A percentile compares a stretch with the other conserved stretches of the same genome.
Evolutionary conservation across 2,113 vertebrate genomes (phyloP).

Genomic region (Ia io): DNA sequence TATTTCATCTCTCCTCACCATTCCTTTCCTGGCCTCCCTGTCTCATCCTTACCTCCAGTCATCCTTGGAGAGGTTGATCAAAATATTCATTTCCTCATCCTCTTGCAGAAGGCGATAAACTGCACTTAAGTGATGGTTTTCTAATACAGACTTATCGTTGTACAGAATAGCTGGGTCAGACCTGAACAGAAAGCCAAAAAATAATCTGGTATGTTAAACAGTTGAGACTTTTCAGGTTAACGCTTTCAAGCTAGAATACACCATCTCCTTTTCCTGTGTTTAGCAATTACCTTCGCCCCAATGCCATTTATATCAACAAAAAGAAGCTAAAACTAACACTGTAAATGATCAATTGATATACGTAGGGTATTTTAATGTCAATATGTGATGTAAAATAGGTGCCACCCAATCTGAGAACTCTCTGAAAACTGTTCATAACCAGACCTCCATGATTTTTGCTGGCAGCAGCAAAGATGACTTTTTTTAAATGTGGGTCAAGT

Average conservation of each 20-base stretch:
- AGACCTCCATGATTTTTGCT: background rate
- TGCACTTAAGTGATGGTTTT: slow-evolving; percentile 96
- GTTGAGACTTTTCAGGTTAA: background rate
- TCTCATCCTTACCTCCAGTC: slow-evolving; percentile 92
- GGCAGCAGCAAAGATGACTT: background rate
- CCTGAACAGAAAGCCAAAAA: slow-evolving; percentile 79
- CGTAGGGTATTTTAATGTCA: background rate
- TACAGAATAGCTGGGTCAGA: slow-evolving; percentile 95
- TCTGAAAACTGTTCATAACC: background rate
- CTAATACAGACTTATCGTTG: slow-evolving; percentile 94
- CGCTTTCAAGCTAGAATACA: background rate
- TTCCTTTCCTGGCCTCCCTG: background rate
- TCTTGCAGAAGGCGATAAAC: slow-evolving; percentile 93
- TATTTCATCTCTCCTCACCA: background rate
- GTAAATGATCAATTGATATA: background rate
- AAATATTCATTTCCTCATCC: slow-evolving; percentile 95
- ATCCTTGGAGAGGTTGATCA: slow-evolving; percentile 94
- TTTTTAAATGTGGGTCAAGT: background rate
- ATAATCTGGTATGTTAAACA: background rate
- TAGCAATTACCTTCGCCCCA: background rate
- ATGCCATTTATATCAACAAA: background rate
- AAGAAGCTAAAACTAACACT: background rate
- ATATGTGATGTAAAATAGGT: background rate
- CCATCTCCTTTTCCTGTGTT: background rate
- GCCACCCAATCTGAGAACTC: background rate